Percentiles rank a stretch among this genome's conserved stretches.
Conservation (phyloP, 2,113 vertebrate species). For the Brachirus orientalis region DNA sequence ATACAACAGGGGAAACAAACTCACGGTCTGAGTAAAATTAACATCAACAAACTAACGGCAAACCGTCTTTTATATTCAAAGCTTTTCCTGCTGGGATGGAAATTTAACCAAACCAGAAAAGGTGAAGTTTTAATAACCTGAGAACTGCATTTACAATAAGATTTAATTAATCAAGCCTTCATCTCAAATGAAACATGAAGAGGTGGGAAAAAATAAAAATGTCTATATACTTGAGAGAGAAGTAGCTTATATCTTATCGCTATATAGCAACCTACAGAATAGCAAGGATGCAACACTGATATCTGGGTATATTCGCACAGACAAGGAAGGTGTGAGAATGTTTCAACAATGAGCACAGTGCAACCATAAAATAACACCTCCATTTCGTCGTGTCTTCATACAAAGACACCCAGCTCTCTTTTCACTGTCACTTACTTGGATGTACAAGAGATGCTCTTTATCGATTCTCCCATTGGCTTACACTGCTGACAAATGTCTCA, state of each 20-base stretch:
- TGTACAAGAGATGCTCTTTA: constrained; percentile 74
- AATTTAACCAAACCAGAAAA: not conserved
- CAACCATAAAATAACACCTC: constrained; percentile 24
- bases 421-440: constrained; percentile 55
- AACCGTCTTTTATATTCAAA: too few relatives aligned
- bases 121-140: not conserved
- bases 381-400: constrained; percentile 32
- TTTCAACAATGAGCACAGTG: constrained; percentile 11
- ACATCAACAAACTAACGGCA: constrained; percentile 2
- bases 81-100: too few relatives aligned
- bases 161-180: not conserved
- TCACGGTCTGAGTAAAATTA: constrained; percentile 25
- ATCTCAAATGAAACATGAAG: not conserved
- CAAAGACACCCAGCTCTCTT: constrained; percentile 33
- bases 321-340: constrained; percentile 5
- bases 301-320: not conserved
- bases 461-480: constrained; percentile 73
- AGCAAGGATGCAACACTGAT: too few relatives aligned
- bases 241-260: too few relatives aligned
- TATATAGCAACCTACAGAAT: too few relatives aligned
- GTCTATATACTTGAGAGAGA: too few relatives aligned
- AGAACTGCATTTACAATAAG: not conserved
- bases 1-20: constrained; percentile 32
- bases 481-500: constrained; percentile 81
- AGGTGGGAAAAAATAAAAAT: not conserved